Base-by-base conservation (phyloP, 2,888 invertebrate species). In the Rhogogaster chlorosoma region DNA sequence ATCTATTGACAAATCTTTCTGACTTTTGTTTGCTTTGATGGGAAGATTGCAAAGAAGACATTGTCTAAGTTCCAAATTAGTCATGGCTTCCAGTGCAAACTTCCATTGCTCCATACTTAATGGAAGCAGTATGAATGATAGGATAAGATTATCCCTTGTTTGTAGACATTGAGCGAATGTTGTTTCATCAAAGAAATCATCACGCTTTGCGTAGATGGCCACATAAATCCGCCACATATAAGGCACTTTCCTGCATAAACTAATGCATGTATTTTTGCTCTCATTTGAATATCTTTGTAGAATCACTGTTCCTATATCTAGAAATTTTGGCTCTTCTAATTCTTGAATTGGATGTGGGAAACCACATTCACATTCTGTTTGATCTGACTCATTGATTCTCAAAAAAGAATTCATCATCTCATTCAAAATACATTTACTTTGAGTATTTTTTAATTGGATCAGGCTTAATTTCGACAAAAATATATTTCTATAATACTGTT, bases 31-130 rank as follows among this genome's bases (percentile, higher is more conserved):
- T 84, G 86, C 92, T 42, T 93, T 91, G 78, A 95, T 94, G 73
- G 93, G 93, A 84, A 94, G 94, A 3, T 94, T 95, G 89, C 96
- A 97, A 91, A 95, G 95, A 67, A 96, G 91, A 91, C 96, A 97
- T 36, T 93, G 93, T 77, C 95, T 95, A 0, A 94, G 94, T 87
- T 95, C 95, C 83, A 96, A 92, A 18, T 94, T 95, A 0, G 95
- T 94, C 57, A 95, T 94, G n/a, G 95, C 92, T 84, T 94, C 94
- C 2, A 95, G 92, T 0, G 95, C 93, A 84, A 94, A 93, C 82
- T 95, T 95, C 96, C 96, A 96, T 0, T 94, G 94, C 75, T 95
- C 95, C 75, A 95, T 92, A 0, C 95, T 95, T 83, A 96, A 94
- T 84, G 94, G 94, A 0, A 94, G 94, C 29, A 95, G 89, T 88